Conservation (phyloP, 2,113 vertebrate species). For the human region GRCh38 chrX:35571501-35572000, state of each 20-base stretch:
- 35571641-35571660: neutral
- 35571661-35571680: neutral
- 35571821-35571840: too few relatives aligned
- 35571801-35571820: neutral
- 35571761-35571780: neutral
- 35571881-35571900: neutral
- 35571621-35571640: neutral
- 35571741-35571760: neutral
- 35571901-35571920: neutral
- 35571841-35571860: neutral
- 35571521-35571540: neutral
- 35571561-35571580: neutral
- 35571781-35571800: neutral
- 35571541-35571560: neutral
- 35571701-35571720: neutral
- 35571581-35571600: neutral
- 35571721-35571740: neutral
- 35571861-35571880: too few relatives aligned
- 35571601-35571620: neutral
- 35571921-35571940: neutral
- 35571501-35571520: neutral
- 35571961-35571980: neutral
- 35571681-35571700: neutral
- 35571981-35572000: neutral
- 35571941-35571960: neutral